Percentiles rank a stretch among this genome's conserved stretches.
Evolutionary conservation across 2,113 vertebrate species (phyloP).

Genomic region (Craseonycteris thonglongyai): DNA sequence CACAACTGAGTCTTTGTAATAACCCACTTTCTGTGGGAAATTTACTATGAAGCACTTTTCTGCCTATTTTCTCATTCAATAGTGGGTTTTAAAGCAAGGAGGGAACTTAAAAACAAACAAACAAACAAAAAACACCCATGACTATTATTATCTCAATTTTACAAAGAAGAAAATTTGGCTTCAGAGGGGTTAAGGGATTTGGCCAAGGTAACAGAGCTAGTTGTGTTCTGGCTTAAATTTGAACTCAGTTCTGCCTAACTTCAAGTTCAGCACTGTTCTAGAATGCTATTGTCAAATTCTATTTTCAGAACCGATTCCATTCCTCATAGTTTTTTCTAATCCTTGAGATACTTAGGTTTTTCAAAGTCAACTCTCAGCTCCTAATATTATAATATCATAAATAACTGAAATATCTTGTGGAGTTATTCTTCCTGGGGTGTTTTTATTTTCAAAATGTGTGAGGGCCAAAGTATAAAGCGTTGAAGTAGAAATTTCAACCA

Average conservation of each 20-base stretch:
- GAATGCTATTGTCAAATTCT: neutral
- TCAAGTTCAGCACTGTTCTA: neutral
- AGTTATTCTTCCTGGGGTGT: neutral
- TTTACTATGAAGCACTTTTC: neutral
- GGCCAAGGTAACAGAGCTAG: neutral
- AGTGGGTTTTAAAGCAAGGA: neutral
- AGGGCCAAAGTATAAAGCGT: neutral
- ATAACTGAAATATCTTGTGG: neutral
- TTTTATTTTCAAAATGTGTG: neutral
- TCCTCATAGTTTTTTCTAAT: neutral
- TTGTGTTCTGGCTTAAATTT: neutral
- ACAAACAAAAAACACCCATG: neutral
- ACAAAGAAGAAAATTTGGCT: neutral
- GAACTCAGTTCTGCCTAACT: neutral
- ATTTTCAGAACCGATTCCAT: neutral
- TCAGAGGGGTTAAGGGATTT: neutral
- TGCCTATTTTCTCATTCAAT: neutral
- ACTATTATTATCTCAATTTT: neutral
- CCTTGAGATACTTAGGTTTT: neutral
- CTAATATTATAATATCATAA: neutral
- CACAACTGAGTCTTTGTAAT: neutral
- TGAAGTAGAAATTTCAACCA: neutral
- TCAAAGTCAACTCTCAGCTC: neutral
- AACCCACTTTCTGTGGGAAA: neutral
- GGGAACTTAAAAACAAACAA: too few relatives aligned